Conservation (phyloP, 2,797 vertebrate species). For the Astyanax mexicanus region DNA sequence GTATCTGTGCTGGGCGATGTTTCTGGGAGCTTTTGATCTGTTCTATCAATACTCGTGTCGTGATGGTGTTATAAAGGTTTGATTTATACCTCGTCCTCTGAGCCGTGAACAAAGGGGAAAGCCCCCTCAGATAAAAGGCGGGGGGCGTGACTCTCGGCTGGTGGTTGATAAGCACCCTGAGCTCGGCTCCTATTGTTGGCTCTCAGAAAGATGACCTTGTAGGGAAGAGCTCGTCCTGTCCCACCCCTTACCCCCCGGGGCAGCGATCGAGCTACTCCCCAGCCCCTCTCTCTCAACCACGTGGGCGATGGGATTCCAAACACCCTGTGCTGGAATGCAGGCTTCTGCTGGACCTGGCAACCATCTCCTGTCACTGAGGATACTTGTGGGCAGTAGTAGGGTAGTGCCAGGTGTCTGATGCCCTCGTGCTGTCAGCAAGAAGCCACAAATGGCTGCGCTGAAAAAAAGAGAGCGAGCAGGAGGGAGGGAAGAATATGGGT, state of each 20-base stretch:
- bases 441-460: conserved; percentile 11
- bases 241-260: conserved; percentile 55
- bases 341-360: conserved; percentile 84
- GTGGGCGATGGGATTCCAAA: conserved; percentile 82
- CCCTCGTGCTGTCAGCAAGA: conserved; percentile 38
- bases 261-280: conserved; percentile 51
- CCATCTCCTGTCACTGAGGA: conserved; percentile 68
- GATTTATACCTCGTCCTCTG: conserved; percentile 3
- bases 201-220: conserved; percentile 84
- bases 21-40: not conserved
- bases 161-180: conserved; percentile 30
- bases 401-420: conserved; percentile 57
- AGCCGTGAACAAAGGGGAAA: conserved; percentile 7
- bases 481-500: not conserved
- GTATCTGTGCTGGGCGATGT: not conserved
- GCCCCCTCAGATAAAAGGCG: conserved; percentile 16
- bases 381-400: conserved; percentile 61
- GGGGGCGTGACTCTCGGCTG: conserved; percentile 3
- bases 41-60: not conserved
- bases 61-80: conserved; percentile 6
- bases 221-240: conserved; percentile 80
- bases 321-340: conserved; percentile 78
- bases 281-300: conserved; percentile 71
- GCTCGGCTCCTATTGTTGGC: conserved; percentile 77
- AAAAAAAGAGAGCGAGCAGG: conserved; percentile 25